Evolutionary conservation across 2,888 invertebrate species (phyloP).

Genomic region (Orthonevra nobilis): DNA sequence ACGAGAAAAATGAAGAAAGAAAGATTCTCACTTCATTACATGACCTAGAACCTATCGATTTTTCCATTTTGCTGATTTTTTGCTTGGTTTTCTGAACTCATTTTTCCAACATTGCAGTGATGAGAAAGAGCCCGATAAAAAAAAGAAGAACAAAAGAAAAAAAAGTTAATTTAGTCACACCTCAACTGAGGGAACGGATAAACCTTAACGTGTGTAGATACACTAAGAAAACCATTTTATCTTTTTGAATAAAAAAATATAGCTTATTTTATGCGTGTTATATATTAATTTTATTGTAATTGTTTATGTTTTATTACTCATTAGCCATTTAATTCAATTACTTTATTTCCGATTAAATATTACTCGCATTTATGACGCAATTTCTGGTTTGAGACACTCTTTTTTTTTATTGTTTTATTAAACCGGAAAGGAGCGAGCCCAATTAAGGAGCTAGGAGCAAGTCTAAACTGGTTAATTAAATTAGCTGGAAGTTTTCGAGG

Average conservation of each 20-base stretch:
- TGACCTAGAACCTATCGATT: conserved; percentile 21
- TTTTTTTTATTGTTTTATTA: background rate
- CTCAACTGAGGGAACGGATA: no score
- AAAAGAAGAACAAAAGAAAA: no score
- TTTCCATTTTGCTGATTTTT: background rate
- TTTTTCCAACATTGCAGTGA: no score
- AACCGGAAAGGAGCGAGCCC: background rate
- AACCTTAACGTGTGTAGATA: no score
- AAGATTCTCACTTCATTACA: conserved; percentile 9
- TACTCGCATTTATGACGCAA: conserved; percentile 1
- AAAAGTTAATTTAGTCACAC: no score
- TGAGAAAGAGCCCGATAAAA: no score
- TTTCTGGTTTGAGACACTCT: conserved; percentile 23
- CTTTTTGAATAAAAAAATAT: no score
- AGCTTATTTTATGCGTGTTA: no score
- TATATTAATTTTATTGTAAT: conserved; percentile 13
- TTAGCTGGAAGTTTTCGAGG: no score
- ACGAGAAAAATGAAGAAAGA: background rate
- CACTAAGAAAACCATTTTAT: no score
- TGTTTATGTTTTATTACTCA: conserved; percentile 4
- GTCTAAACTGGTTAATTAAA: no score
- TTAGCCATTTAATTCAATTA: conserved; percentile 28
- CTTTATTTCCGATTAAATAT: conserved; percentile 8
- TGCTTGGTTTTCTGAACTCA: no score
- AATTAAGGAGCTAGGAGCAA: conserved; percentile 24